These are phyloP conservation scores for Hylomyscus alleni DNA, from an alignment of 2,797 vertebrate genomes.

Conservation along the genomic window DNA sequence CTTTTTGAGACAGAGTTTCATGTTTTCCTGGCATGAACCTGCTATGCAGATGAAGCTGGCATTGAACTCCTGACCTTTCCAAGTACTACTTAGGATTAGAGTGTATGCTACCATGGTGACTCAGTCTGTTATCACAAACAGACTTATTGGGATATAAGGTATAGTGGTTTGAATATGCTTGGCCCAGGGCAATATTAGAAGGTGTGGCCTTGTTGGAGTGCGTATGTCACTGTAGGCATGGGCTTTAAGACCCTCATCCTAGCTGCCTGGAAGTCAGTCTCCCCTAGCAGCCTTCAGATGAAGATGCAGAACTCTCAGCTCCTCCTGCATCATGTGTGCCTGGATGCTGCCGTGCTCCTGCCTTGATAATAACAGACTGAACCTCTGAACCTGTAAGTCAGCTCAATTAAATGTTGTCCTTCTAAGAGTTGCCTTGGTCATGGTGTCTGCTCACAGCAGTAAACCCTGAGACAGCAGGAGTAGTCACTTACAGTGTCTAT, in stretches of 20 bases:
- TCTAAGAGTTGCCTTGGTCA: neutral
- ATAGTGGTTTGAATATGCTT: neutral
- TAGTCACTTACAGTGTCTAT: neutral
- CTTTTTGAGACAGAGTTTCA: neutral
- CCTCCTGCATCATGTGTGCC: too few relatives aligned
- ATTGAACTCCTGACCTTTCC: neutral
- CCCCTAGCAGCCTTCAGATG: too few relatives aligned
- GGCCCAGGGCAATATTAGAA: neutral
- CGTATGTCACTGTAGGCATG: neutral
- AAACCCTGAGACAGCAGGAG: neutral
- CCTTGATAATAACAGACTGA: neutral
- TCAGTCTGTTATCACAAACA: slow-evolving; percentile 27
- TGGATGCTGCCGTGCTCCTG: too few relatives aligned
- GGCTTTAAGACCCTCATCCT: neutral
- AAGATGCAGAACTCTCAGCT: too few relatives aligned
- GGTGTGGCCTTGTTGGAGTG: neutral
- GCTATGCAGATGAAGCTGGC: neutral
- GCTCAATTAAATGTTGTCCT: neutral
- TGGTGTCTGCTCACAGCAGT: too few relatives aligned
- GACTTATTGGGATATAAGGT: neutral
- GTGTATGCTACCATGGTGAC: neutral
- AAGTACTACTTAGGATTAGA: neutral
- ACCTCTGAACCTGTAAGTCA: too few relatives aligned
- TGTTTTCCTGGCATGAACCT: neutral
- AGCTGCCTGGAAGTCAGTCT: neutral